Evolutionary conservation across 2,113 vertebrate species (phyloP).

Genomic region (Calonectris borealis): DNA sequence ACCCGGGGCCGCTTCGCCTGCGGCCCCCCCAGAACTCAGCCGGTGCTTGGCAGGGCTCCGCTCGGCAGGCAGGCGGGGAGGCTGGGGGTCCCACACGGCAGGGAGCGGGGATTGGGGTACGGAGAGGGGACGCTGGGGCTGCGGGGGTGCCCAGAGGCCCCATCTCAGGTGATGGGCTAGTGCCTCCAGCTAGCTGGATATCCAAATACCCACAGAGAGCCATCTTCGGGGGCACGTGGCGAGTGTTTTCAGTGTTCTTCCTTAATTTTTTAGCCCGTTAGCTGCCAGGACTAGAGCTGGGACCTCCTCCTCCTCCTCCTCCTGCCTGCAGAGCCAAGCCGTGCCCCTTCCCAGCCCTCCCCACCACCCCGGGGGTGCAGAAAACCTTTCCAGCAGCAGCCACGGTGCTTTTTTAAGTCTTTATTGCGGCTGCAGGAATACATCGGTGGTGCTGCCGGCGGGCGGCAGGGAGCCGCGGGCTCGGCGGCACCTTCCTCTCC

Average conservation of each 20-base stretch:
- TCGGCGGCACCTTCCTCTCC: background rate
- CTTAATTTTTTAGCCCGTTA: background rate
- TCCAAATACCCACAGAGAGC: background rate
- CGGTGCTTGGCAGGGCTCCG: background rate
- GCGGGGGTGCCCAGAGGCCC: background rate
- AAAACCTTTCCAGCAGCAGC: background rate
- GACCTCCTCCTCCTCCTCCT: background rate
- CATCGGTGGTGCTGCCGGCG: rapidly evolving
- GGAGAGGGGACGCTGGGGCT: background rate
- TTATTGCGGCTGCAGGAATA: background rate
- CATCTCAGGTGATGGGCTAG: rapidly evolving
- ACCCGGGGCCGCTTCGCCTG: rapidly evolving
- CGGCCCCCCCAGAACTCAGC: background rate
- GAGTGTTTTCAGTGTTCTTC: rapidly evolving
- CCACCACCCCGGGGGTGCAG: rapidly evolving
- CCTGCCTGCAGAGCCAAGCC: rapidly evolving
- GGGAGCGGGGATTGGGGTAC: background rate
- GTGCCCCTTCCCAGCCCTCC: background rate
- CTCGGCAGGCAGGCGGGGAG: no score
- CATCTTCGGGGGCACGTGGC: rapidly evolving
- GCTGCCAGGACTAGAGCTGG: background rate
- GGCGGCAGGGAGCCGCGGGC: rapidly evolving
- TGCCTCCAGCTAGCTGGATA: background rate
- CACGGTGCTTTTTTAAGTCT: background rate
- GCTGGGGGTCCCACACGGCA: no score